A percentile compares a stretch with the other conserved stretches of the same genome.
These are phyloP conservation scores for Notarius lentiginosus DNA, from an alignment of 2,113 vertebrate species.

Conservation along the genomic window DNA sequence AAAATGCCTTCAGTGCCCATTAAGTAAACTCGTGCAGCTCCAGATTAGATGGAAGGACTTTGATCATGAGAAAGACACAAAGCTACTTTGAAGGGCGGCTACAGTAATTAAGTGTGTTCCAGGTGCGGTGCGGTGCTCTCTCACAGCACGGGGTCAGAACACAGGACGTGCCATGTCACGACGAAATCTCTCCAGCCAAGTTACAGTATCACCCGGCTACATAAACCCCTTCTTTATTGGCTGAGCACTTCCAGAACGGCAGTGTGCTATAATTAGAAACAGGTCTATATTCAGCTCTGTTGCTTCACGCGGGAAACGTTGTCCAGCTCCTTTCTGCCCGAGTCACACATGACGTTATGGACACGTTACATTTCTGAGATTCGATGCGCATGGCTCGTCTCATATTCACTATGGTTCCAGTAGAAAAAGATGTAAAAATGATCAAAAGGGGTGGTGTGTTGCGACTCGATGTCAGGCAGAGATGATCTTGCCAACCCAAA, in stretches of 20 bases:
- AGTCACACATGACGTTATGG: conserved; percentile 18
- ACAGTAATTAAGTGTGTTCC: neutral
- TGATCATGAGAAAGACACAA: conserved; percentile 3
- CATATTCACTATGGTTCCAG: neutral
- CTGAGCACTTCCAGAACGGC: conserved; percentile 35
- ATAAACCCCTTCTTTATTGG: conserved; percentile 20
- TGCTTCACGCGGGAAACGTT: conserved; percentile 29
- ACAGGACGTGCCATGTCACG: conserved; percentile 23
- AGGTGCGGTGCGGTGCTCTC: neutral
- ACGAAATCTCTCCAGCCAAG: conserved; percentile 5
- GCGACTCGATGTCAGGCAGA: neutral
- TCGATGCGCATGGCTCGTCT: neutral
- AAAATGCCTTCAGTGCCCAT: neutral
- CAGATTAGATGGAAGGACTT: neutral
- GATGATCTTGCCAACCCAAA: neutral
- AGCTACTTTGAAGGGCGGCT: neutral
- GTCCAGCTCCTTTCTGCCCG: conserved; percentile 32
- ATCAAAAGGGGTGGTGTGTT: neutral
- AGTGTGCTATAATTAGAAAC: conserved; percentile 38
- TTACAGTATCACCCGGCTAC: conserved; percentile 5
- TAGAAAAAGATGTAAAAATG: neutral
- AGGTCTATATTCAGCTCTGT: conserved; percentile 37
- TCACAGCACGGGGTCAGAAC: conserved; percentile 19
- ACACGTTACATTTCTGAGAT: conserved; percentile 29
- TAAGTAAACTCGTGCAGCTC: neutral